Percentiles rank a stretch among this genome's conserved stretches.
These are phyloP conservation scores for Cetoscarus ocellatus DNA, from an alignment of 2,797 vertebrate genomes.

Conservation along the genomic window DNA sequence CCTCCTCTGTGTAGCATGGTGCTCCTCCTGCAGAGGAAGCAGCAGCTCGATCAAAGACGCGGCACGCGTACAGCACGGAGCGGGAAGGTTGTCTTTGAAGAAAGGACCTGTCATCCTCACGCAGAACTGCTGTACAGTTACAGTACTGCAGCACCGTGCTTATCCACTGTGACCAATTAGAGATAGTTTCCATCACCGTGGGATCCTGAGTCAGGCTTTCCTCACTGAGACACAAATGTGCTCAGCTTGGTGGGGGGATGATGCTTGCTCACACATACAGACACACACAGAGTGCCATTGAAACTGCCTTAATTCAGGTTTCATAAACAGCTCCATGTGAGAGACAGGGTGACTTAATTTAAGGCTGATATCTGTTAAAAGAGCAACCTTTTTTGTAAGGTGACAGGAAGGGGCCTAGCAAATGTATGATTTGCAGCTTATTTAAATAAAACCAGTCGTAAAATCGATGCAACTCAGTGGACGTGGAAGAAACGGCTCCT, in stretches of 20 bases:
- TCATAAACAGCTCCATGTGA: conserved; percentile 57
- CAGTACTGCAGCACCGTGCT: conserved; percentile 23
- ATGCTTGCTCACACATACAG: not conserved
- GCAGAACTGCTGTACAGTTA: conserved; percentile 55
- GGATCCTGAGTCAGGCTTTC: conserved; percentile 63
- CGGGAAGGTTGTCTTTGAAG: conserved; percentile 40
- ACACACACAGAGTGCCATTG: conserved; percentile 18
- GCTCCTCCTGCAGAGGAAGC: conserved; percentile 21
- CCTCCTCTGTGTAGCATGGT: not conserved
- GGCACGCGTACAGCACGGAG: conserved; percentile 16
- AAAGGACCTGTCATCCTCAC: conserved; percentile 58
- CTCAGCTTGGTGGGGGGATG: conserved; percentile 35
- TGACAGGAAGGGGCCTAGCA: conserved; percentile 10
- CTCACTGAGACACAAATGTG: conserved; percentile 53
- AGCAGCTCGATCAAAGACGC: conserved; percentile 37
- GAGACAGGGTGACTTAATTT: conserved; percentile 36
- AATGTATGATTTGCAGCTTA: conserved; percentile 13
- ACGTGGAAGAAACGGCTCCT: too few relatives aligned
- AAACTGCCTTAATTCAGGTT: conserved; percentile 61
- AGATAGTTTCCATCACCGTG: conserved; percentile 57
- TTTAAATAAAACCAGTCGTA: conserved; percentile 46
- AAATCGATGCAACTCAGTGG: not conserved
- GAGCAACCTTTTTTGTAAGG: conserved; percentile 13
- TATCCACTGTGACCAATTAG: conserved; percentile 73
- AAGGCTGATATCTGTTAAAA: conserved; percentile 7